phyloP scores from a whole-genome alignment of 1,140 invertebrate genomes.

The Pteromalus puparum region DNA sequence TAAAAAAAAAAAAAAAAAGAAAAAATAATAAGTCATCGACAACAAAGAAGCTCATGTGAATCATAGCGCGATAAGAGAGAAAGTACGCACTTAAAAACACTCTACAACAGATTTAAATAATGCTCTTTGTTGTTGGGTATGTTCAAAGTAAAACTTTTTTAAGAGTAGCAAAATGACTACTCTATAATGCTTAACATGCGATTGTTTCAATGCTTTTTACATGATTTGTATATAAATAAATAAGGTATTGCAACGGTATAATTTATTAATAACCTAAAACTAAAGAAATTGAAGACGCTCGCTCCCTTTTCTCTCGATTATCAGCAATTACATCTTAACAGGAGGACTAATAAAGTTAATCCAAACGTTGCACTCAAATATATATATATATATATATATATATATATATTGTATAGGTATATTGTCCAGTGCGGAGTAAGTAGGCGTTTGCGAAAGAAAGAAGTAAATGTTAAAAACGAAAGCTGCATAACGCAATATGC shows the following conservation, averaged over 20 bases:
- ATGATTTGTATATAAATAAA: slow-evolving; percentile 50
- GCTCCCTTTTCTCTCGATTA: slow-evolving; percentile 26
- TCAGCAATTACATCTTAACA: slow-evolving; percentile 43
- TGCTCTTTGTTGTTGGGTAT: slow-evolving; percentile 32
- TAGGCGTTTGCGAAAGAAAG: slow-evolving; percentile 36
- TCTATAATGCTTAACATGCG: slow-evolving; percentile 31
- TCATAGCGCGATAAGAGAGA: slow-evolving; percentile 27
- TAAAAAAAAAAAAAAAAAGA: no score
- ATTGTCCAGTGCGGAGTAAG: slow-evolving; percentile 39
- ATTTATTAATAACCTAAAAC: slow-evolving; percentile 50
- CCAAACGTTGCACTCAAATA: slow-evolving; percentile 32
- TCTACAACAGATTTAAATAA: slow-evolving; percentile 38
- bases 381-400: slow-evolving; percentile 33
- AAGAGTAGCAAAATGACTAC: neutral
- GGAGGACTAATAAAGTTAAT: slow-evolving; percentile 48
- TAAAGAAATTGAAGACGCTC: slow-evolving; percentile 44
- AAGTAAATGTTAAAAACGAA: slow-evolving; percentile 53
- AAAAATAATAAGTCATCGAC: no score
- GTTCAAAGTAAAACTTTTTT: slow-evolving; percentile 9
- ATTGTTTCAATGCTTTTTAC: slow-evolving; percentile 48
- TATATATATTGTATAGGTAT: no score
- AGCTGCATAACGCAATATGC: slow-evolving; percentile 60
- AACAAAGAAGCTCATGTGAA: slow-evolving; percentile 39
- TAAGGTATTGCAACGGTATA: slow-evolving; percentile 50
- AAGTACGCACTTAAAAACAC: slow-evolving; percentile 29